These are phyloP conservation scores for Tenthredo notha DNA, from an alignment of 2,888 invertebrate species.

Conservation along the genomic window DNA sequence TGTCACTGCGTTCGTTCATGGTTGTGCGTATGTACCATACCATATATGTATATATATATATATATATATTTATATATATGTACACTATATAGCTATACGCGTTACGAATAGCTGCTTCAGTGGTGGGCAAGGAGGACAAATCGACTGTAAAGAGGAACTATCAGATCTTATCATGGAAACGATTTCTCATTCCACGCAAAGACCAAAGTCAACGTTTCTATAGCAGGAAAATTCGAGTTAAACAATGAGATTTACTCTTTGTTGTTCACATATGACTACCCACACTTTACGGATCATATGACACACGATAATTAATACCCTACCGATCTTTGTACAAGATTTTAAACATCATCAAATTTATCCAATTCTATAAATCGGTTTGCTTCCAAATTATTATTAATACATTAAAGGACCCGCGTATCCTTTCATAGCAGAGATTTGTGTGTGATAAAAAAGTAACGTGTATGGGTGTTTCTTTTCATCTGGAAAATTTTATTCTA, in stretches of 20 bases:
- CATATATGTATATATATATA: no score
- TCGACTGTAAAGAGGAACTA: constrained; percentile 40
- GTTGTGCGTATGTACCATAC: not conserved
- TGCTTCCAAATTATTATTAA: not conserved
- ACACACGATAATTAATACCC: constrained; percentile 1
- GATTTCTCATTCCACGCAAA: constrained; percentile 40
- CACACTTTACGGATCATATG: constrained; percentile 28
- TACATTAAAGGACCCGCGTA: not conserved
- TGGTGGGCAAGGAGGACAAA: constrained; percentile 43
- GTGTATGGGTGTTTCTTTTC: not conserved
- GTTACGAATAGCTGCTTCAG: constrained; percentile 7
- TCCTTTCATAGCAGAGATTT: constrained; percentile 48
- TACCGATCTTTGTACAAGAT: not conserved
- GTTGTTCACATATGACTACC: not conserved
- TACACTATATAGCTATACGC: constrained; percentile 1
- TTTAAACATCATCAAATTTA: constrained; percentile 58
- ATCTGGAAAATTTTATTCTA: constrained; percentile 61
- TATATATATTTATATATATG: no score
- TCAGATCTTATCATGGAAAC: constrained; percentile 39
- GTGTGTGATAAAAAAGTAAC: not conserved
- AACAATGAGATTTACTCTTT: constrained; percentile 37
- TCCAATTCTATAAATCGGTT: not conserved
- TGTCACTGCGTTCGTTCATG: constrained; percentile 37
- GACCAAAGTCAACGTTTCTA: constrained; percentile 29
- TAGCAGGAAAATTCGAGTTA: constrained; percentile 28